Evolutionary conservation across 30 jellyfish, hydroid and myxozoan species (phyloP).

Genomic region (Turritopsis dohrnii): DNA sequence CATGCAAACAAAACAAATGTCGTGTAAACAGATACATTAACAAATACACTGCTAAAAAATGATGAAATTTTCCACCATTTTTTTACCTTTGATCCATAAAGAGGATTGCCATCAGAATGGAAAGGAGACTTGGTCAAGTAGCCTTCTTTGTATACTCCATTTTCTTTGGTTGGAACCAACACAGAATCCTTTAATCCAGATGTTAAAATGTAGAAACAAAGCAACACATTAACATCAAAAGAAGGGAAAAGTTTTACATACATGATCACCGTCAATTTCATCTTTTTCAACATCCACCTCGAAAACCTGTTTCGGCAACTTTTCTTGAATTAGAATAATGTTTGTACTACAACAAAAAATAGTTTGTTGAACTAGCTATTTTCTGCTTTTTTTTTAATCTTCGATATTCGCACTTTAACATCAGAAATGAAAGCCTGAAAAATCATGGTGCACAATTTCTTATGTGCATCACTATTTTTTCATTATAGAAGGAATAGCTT

Average conservation of each 20-base stretch:
- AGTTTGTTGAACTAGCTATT: no score
- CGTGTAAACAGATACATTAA: not conserved
- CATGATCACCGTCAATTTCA: slow-evolving; percentile 90
- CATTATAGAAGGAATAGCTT: no score
- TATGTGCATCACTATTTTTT: no score
- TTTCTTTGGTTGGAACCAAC: slow-evolving; percentile 80
- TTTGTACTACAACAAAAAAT: no score
- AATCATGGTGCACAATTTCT: no score
- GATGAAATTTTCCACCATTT: not conserved
- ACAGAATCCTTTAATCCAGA: slow-evolving; percentile 50
- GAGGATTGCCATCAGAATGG: slow-evolving; percentile 89
- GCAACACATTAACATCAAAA: not conserved
- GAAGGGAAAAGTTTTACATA: not conserved
- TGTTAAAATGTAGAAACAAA: not conserved
- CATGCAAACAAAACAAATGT: not conserved
- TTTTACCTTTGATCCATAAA: slow-evolving; percentile 85
- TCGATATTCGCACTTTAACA: no score
- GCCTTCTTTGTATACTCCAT: slow-evolving; percentile 96
- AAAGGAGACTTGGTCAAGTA: slow-evolving; percentile 95
- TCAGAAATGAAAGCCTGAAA: no score
- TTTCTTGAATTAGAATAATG: slow-evolving; percentile 25
- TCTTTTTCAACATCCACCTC: slow-evolving; percentile 87
- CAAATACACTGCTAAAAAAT: not conserved
- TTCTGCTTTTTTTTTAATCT: no score
- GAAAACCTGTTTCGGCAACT: slow-evolving; percentile 40